Base-by-base conservation (phyloP, 2,797 vertebrate genomes). In the Smutsia temminckii region DNA sequence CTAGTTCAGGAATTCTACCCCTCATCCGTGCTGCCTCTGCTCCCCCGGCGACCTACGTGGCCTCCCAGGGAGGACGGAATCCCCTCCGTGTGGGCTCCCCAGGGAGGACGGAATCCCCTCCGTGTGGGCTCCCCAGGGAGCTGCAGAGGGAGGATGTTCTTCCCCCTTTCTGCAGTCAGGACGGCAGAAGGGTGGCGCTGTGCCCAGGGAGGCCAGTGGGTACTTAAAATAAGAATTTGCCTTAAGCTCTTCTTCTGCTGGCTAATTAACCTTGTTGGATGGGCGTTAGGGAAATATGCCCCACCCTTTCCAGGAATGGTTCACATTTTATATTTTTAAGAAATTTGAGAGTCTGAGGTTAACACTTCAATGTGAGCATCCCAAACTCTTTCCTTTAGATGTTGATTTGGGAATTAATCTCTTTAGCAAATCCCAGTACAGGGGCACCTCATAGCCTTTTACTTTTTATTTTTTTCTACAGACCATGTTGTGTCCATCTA, bases 111-210 rank as follows among this genome's bases (percentile, higher is more conserved):
- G 49, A 79, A 8, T 61, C 11, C 16, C 40, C 12, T 2, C 2
- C 13, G 34, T 29, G 16, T 13, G 61, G 61, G 27, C 57, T 84
- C 27, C n/a, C 37, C 59, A 61, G 68, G 64, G 75, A 92, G 46
- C 57, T 90, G 37, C 25, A 17, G 51, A 74, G 34, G 32, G 71
- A 92, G 63, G 59, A 77, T 46, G 46, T 12, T 12, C 27, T 74
- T 85, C 61, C 16, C 71, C 53, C 80, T 89, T 92, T 91, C n/a
- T 25, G 53, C 85, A 68, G 85, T 89, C 53, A 85, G 75, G 51
- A 89, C 25, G 51, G 91, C 89, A 40, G 72, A 32, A 46, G n/a
- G 74, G 55, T 69, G 86, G 34, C 9, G 16, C 32, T 61, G 16
- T 53, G 27, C 53, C 32, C n/a, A 10, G 25, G 7, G 20, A 34